Base-by-base conservation (phyloP, 2,888 invertebrate genomes). In the Salpingus planirostris region DNA sequence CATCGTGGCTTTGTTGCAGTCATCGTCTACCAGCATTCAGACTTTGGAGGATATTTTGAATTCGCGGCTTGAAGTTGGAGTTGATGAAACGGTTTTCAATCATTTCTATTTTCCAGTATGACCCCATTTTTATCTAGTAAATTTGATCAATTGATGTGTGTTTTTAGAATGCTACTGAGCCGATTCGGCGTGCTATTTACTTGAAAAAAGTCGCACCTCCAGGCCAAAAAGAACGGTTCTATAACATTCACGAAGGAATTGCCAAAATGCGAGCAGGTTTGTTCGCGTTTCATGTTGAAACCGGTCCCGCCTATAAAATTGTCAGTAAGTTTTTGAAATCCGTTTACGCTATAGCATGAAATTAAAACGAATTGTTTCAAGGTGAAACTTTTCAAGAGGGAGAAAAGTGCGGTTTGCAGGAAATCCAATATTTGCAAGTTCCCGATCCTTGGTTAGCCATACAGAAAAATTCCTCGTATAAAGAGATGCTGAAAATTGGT, bases 271-370 rank as follows among this genome's bases (percentile, higher is more conserved):
- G 71, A 46, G 65, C 71, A 61, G 80, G 78, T 3, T 54, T 80
- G 3, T 81, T 79, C 53, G 80, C 80, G 3, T 80, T 82, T 48
- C 79, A 83, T 54, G 77, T 78, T 67, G 82, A 82, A 60, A 70
- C 72, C 2, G 78, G 80, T 1, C 71, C 77, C 1, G 78, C 78
- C 0, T 83, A 82, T 54, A 77, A 80, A 55, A 6, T 80, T 27
- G 75, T 82, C 2, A 73, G 61, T 58, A 46, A 43, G 52, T 44
- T 33, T 11, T 15, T 25, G 7, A 4, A 23, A 31, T 13, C 15
- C 2, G 8, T 11, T 11, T 6, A n/a, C n/a, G n/a, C n/a, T n/a
- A n/a, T n/a, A n/a, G n/a, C 18, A 2, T 13, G 3, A 21, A 29
- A 11, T 3, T 29, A 11, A 10, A 29, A 10, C 7, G 11, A 26